Evolutionary conservation across 2,888 invertebrate genomes (phyloP).

Genomic region (Halictus ligatus): DNA sequence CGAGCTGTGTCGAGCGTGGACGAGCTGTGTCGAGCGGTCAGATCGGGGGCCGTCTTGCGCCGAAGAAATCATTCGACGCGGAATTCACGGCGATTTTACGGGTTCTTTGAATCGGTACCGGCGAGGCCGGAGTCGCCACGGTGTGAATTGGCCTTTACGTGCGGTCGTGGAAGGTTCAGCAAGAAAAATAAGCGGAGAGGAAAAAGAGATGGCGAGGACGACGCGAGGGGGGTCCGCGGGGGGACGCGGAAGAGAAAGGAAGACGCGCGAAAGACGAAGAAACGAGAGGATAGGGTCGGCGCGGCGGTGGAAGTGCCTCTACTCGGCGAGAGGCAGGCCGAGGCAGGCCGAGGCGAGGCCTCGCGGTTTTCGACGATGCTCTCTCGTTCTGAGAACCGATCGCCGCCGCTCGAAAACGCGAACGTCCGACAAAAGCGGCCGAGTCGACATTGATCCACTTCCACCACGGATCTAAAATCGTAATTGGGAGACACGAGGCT

Average conservation of each 20-base stretch:
- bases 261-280: conserved; percentile 62
- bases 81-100: conserved; percentile 18
- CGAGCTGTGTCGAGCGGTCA: background rate
- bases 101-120: conserved; percentile 19
- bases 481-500: background rate
- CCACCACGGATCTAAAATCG: conserved; percentile 34
- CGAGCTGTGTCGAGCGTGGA: background rate
- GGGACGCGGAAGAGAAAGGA: conserved; percentile 62
- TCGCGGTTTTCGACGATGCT: conserved; percentile 59
- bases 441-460: conserved; percentile 38
- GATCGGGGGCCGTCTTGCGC: background rate
- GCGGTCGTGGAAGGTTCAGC: conserved; percentile 45
- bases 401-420: conserved; percentile 55
- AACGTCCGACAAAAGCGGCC: conserved; percentile 42
- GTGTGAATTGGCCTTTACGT: conserved; percentile 57
- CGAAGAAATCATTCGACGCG: conserved; percentile 6
- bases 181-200: conserved; percentile 58
- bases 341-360: conserved; percentile 50
- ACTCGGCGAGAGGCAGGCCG: background rate
- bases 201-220: conserved; percentile 35
- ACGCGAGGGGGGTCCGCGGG: conserved; percentile 33
- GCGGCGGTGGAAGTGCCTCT: background rate
- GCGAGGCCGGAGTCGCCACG: conserved; percentile 4
- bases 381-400: conserved; percentile 68
- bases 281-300: conserved; percentile 58